Evolutionary conservation across 2,113 vertebrate species (phyloP), one percentile per base, ranked within the genome.

Genomic region (Prunella fulvescens): DNA sequence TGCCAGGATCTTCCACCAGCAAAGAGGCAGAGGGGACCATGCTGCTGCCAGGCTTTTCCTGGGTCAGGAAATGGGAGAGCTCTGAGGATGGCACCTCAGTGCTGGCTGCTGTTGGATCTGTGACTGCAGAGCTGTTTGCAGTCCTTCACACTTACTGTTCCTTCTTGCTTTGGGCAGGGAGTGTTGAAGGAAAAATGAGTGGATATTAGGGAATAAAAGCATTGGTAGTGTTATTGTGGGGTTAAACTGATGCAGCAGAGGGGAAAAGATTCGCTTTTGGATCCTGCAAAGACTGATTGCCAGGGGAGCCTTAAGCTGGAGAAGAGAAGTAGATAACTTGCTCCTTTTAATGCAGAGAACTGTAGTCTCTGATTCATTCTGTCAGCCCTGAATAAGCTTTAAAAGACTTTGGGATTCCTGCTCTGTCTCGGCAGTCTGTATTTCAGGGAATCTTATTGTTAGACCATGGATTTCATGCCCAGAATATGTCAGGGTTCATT

Each of bases 401-500:
- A 23, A 71, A 71, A 84, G 73, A 31, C 57, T 54, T 45, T 4
- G 35, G 24, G 11, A 61, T 91, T 76, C 64, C 29, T 11, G 28
- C 66, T 82, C 71, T 69, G 7, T 58, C 81, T 67, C 6, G 0
- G 53, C 70, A 65, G 70, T n/a, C 81, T 35, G 54, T 85, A 17
- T 71, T 81, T 42, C 69, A 65, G 72, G 50, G 89, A 67, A 69
- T 92, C 89, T 85, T 39, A 65, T 72, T 91, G 67, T 86, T n/a
- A 39, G 47, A 1, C 39, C 5, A 2, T 47, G 89, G 44, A 13
- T 85, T 94, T 76, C 81, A 6, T 93, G 94, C 96, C 95, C 89
- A 84, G 94, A 95, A 95, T 91, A 14, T 45, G 84, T 91, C 89
- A 90, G 81, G 78, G 86, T 91, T 92, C 80, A 7, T 84, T 91